These are phyloP conservation scores for Pachyseris speciosa DNA, from an alignment of 64 coral and sea anemone genomes.

Conservation along the genomic window DNA sequence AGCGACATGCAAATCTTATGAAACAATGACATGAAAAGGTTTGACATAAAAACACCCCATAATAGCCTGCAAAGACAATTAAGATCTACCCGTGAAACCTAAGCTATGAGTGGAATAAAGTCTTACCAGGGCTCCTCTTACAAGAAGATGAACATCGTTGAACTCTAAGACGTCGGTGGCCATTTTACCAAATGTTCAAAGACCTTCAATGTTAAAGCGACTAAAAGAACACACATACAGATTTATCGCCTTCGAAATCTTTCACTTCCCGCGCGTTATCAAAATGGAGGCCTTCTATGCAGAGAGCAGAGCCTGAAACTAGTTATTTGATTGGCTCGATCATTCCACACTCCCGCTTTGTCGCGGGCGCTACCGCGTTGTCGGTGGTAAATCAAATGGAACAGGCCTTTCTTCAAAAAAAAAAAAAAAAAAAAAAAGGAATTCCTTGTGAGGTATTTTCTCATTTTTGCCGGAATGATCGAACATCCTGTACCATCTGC, in stretches of 20 bases:
- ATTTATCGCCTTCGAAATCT: background rate
- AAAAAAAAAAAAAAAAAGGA: too few species aligned
- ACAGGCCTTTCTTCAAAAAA: too few species aligned
- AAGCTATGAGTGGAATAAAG: background rate
- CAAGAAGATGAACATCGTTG: constrained; percentile 89
- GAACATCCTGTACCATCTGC: too few species aligned
- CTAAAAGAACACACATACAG: background rate
- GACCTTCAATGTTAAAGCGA: background rate
- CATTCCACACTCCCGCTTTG: background rate
- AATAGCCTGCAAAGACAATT: too few species aligned
- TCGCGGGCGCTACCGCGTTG: background rate
- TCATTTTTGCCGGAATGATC: too few species aligned
- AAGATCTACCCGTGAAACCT: background rate
- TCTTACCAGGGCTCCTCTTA: constrained; percentile 94
- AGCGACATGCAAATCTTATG: too few species aligned
- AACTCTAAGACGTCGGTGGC: constrained; percentile 90
- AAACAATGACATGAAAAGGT: too few species aligned
- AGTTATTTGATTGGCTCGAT: background rate
- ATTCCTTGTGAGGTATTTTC: too few species aligned
- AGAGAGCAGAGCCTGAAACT: background rate
- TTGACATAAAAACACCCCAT: too few species aligned
- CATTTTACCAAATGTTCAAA: constrained; percentile 44
- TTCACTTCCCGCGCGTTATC: constrained; percentile 20
- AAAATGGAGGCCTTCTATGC: background rate
- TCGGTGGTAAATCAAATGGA: too few species aligned